Percentiles rank a stretch among this genome's conserved stretches.
Evolutionary conservation across 2,113 vertebrate genomes (phyloP).

Genomic region (Cichladusa arquata): DNA sequence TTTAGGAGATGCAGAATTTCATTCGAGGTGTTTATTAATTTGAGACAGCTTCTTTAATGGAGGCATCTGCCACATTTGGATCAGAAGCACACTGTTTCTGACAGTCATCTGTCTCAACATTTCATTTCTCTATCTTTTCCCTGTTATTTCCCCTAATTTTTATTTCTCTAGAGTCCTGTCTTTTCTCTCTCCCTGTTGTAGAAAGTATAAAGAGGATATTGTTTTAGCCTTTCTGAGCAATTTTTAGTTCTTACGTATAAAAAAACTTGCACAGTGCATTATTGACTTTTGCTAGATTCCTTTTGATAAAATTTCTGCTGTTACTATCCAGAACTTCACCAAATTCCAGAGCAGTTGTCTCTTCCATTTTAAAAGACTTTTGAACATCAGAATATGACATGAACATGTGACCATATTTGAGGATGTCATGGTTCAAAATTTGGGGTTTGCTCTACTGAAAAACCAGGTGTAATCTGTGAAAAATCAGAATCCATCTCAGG

Average conservation of each 20-base stretch:
- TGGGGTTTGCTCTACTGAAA: background rate
- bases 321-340: background rate
- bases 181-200: background rate
- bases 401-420: background rate
- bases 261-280: background rate
- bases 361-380: background rate
- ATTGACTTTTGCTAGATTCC: background rate
- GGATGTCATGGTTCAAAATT: background rate
- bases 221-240: background rate
- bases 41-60: background rate
- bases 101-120: background rate
- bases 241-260: background rate
- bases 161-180: background rate
- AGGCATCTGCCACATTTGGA: background rate
- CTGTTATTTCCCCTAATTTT: background rate
- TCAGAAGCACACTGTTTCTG: background rate
- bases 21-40: background rate
- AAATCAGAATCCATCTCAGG: background rate
- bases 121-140: background rate
- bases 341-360: background rate
- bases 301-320: background rate
- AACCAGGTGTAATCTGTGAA: background rate
- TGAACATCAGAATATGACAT: background rate
- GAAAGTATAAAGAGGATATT: background rate
- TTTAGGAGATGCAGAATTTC: background rate